These are phyloP conservation scores for Mesochorus sp. DNA, from an alignment of 2,888 invertebrate genomes.

Conservation along the genomic window DNA sequence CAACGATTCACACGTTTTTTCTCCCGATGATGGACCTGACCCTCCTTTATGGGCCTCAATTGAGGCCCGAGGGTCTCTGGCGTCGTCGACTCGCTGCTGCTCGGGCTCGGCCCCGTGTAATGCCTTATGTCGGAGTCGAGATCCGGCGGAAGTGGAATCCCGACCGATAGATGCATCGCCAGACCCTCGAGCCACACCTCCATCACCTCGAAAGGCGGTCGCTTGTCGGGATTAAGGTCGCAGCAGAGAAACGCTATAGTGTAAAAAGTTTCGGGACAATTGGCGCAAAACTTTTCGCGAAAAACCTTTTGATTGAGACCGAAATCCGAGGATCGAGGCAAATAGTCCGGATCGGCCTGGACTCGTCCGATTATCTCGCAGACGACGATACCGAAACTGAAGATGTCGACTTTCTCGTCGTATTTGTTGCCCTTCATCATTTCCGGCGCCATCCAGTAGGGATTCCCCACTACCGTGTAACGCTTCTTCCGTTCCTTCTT, in stretches of 20 bases:
- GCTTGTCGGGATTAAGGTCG: conserved; percentile 94
- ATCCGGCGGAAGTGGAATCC: conserved; percentile 86
- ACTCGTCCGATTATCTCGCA: conserved; percentile 98
- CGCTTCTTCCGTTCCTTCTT: conserved; percentile 90
- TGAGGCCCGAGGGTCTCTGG: conserved; percentile 84
- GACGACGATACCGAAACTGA: conserved; percentile 96
- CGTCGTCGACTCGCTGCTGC: conserved; percentile 85
- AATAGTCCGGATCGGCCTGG: conserved; percentile 96
- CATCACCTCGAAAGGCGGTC: conserved; percentile 94
- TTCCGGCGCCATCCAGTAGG: conserved; percentile 99
- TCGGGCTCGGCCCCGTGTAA: conserved; percentile 85
- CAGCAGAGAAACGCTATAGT: conserved; percentile 95
- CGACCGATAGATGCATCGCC: conserved; percentile 87
- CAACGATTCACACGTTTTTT: conserved; percentile 76
- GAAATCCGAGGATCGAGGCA: conserved; percentile 95
- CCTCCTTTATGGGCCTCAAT: conserved; percentile 84
- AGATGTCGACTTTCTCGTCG: conserved; percentile 98
- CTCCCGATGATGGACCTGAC: conserved; percentile 80
- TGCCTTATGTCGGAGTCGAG: conserved; percentile 90
- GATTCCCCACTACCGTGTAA: conserved; percentile 98
- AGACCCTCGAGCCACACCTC: conserved; percentile 94
- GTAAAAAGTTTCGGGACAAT: conserved; percentile 94
- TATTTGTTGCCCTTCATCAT: conserved; percentile 99
- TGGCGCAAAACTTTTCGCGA: conserved; percentile 91
- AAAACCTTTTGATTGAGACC: conserved; percentile 94